These are phyloP conservation scores for Tricholaema leucomelas DNA, from an alignment of 2,113 vertebrate genomes.

Conservation along the genomic window DNA sequence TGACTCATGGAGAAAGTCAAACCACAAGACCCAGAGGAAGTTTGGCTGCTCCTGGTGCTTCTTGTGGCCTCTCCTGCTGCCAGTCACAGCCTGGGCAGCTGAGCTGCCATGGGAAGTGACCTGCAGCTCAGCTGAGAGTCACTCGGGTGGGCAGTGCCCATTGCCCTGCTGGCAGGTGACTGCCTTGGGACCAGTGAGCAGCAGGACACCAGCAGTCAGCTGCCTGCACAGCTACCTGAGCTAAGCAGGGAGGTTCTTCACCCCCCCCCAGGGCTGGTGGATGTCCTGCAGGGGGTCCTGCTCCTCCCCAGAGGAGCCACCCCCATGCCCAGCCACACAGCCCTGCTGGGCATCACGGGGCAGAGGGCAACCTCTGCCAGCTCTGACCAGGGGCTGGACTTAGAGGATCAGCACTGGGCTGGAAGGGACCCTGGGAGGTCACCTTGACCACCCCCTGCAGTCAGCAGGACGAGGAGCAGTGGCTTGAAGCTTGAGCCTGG, in stretches of 20 bases:
- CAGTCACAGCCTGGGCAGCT: background rate
- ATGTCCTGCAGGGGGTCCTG: too few species aligned
- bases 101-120: background rate
- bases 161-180: background rate
- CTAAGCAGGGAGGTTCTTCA: background rate
- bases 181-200: background rate
- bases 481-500: too few species aligned
- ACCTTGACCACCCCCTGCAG: too few species aligned
- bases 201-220: background rate
- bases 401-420: background rate
- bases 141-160: background rate
- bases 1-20: background rate
- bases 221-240: background rate
- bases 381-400: background rate
- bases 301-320: background rate
- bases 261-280: too few species aligned
- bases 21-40: background rate
- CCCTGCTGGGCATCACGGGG: too few species aligned
- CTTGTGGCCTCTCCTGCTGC: background rate
- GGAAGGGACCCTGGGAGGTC: too few species aligned
- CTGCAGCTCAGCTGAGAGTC: background rate
- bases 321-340: background rate
- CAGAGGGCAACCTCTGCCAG: background rate
- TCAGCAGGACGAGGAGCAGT: too few species aligned
- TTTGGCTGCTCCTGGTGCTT: background rate